These are phyloP conservation scores for Ispidina picta DNA, from an alignment of 2,797 vertebrate species.

Conservation along the genomic window DNA sequence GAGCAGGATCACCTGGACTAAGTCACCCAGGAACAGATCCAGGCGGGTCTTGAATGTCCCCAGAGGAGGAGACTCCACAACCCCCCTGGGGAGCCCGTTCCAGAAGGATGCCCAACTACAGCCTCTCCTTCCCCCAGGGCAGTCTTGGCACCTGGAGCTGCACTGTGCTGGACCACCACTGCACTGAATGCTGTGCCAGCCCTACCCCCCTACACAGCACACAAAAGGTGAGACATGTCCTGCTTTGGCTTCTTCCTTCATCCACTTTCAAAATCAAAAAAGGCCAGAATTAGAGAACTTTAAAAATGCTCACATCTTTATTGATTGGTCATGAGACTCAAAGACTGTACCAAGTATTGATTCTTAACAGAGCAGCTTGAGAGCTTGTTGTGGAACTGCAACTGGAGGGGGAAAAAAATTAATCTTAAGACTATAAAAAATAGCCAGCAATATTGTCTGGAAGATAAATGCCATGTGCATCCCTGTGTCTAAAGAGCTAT, in stretches of 20 bases:
- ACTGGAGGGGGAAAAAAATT: background rate
- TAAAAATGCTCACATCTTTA: background rate
- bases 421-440: background rate
- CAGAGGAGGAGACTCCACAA: too few species aligned
- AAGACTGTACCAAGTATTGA: background rate
- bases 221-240: background rate
- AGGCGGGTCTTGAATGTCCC: too few species aligned
- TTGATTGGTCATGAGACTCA: background rate
- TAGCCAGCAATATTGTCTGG: background rate
- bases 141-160: background rate
- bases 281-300: background rate
- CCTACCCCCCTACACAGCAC: background rate
- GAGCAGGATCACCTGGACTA: too few species aligned
- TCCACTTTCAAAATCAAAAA: background rate
- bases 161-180: background rate
- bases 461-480: background rate
- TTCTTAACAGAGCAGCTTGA: background rate
- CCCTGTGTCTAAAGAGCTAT: background rate
- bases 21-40: too few species aligned
- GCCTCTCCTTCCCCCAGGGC: background rate
- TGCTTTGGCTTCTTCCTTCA: background rate
- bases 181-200: rapidly evolving
- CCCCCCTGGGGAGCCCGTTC: too few species aligned
- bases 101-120: background rate
- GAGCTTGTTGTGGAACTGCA: background rate